Conservation (phyloP, 2,113 vertebrate genomes). For the Larimichthys crocea region DNA sequence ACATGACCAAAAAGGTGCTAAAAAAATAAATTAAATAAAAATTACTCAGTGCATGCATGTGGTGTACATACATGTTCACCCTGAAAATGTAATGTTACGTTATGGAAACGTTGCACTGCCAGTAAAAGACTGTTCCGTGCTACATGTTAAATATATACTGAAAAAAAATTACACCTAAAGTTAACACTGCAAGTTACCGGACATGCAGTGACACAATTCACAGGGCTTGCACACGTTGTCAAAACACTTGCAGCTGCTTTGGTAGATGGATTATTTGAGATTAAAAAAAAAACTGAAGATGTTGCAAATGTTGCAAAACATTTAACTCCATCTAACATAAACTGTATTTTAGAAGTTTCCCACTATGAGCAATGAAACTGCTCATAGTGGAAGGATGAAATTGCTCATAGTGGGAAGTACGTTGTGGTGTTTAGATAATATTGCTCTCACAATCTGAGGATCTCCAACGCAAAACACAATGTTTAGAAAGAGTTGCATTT, state of each 20-base stretch:
- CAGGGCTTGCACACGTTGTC: neutral
- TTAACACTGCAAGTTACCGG: neutral
- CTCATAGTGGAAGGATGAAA: neutral
- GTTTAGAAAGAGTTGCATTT: too few species aligned
- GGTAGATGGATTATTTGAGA: neutral
- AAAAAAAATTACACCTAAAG: neutral
- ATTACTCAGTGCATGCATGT: slow-evolving; percentile 4
- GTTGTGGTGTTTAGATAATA: neutral
- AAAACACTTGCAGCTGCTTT: neutral
- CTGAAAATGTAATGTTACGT: slow-evolving; percentile 2
- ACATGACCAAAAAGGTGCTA: slow-evolving; percentile 47
- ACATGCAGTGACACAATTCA: neutral
- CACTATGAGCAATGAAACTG: neutral
- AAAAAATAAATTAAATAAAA: slow-evolving; percentile 14
- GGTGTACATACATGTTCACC: slow-evolving; percentile 5
- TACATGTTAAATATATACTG: neutral
- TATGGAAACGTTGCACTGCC: neutral
- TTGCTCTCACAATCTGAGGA: neutral
- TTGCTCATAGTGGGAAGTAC: too few species aligned
- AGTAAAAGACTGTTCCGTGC: neutral
- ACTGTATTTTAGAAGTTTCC: neutral
- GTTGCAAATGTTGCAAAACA: neutral
- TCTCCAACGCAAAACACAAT: too few species aligned
- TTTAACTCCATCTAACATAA: neutral
- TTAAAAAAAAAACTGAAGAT: too few species aligned